Percentiles rank a stretch among this genome's conserved stretches.
Evolutionary conservation across 2,888 invertebrate genomes (phyloP).

Genomic region (Lasioglossum villosulum): DNA sequence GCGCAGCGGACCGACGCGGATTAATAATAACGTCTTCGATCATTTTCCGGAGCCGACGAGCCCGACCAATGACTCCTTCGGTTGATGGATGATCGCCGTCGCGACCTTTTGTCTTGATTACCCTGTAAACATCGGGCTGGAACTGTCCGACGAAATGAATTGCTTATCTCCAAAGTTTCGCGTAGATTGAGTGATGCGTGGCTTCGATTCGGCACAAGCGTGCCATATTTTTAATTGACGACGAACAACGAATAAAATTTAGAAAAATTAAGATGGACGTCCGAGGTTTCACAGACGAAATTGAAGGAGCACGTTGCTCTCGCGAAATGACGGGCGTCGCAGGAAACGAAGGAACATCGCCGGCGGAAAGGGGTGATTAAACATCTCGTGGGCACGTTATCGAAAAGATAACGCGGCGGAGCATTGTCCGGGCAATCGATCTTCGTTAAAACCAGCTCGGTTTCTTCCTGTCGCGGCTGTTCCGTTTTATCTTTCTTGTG

Average conservation of each 20-base stretch:
- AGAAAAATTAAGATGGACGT: not conserved
- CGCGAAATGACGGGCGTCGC: not conserved
- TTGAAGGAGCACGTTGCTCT: not conserved
- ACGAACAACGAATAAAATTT: not conserved
- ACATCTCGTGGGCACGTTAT: constrained; percentile 14
- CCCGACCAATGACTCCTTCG: not conserved
- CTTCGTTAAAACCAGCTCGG: constrained; percentile 26
- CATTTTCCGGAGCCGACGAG: constrained; percentile 21
- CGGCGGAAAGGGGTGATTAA: not conserved
- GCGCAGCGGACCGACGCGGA: constrained; percentile 41
- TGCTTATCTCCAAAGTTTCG: not conserved
- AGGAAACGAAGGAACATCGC: not conserved
- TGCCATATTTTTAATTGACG: not conserved
- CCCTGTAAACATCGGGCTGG: not conserved
- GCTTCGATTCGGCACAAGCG: not conserved
- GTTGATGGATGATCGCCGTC: constrained; percentile 3
- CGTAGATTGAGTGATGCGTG: not conserved
- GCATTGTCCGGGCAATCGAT: constrained; percentile 22
- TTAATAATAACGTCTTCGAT: constrained; percentile 58
- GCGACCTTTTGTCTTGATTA: not conserved
- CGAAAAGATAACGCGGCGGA: constrained; percentile 18
- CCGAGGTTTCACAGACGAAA: not conserved
- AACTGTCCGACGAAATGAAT: not conserved
- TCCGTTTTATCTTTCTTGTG: constrained; percentile 2
- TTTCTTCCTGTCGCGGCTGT: constrained; percentile 8